A percentile compares a stretch with the other conserved stretches of the same genome.
These are phyloP conservation scores for Tinea trinotella DNA, from an alignment of 2,888 invertebrate species.

Conservation along the genomic window DNA sequence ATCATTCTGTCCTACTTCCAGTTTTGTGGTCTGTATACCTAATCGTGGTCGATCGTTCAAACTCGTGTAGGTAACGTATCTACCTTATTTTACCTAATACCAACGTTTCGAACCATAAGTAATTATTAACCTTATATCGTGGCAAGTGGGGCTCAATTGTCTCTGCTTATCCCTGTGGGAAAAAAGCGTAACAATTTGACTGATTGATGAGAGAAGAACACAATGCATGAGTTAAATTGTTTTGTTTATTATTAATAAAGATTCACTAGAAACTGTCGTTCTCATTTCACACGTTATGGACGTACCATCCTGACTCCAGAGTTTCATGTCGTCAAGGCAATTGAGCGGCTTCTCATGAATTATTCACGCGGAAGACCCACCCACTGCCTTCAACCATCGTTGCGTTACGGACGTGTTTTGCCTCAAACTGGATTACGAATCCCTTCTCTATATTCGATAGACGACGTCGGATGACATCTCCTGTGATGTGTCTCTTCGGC, in stretches of 20 bases:
- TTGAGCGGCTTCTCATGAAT: slow-evolving; percentile 16
- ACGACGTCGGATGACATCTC: slow-evolving; percentile 15
- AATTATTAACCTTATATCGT: too few species aligned
- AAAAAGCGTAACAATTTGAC: too few species aligned
- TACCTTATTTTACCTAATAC: too few species aligned
- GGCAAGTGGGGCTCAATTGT: too few species aligned
- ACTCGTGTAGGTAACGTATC: too few species aligned
- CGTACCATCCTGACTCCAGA: slow-evolving; percentile 1
- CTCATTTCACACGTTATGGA: slow-evolving; percentile 13
- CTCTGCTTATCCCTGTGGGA: too few species aligned
- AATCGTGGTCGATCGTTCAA: too few species aligned
- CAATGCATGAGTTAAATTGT: too few species aligned
- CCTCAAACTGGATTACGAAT: slow-evolving; percentile 17
- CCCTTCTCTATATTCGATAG: slow-evolving; percentile 18
- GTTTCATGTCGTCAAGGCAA: slow-evolving; percentile 18
- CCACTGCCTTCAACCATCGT: slow-evolving; percentile 12
- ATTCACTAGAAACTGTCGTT: not conserved
- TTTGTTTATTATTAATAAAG: not conserved
- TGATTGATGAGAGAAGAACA: too few species aligned
- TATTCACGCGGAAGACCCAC: slow-evolving; percentile 16
- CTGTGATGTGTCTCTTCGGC: slow-evolving; percentile 13
- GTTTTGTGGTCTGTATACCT: too few species aligned
- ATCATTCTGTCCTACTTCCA: too few species aligned
- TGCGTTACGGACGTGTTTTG: slow-evolving; percentile 16
- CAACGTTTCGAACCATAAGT: too few species aligned